Conservation (phyloP, 2,888 invertebrate species). For the Tineola bisselliella region DNA sequence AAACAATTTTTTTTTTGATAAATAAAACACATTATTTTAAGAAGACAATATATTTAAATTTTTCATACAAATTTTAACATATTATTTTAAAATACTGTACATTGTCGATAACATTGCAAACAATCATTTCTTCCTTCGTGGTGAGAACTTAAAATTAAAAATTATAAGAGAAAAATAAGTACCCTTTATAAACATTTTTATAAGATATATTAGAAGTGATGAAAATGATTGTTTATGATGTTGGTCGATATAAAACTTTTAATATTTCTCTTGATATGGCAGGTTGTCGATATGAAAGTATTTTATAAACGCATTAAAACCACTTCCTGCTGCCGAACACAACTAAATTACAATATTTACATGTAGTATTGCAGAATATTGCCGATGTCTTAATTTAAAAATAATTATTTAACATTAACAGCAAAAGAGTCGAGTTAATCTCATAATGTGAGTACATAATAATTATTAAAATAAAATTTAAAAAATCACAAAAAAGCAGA, state of each 20-base stretch:
- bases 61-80: conserved; percentile 88
- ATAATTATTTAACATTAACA: conserved; percentile 34
- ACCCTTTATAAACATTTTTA: neutral
- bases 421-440: conserved; percentile 51
- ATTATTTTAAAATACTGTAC: conserved; percentile 83
- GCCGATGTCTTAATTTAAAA: conserved; percentile 31
- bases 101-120: conserved; percentile 45
- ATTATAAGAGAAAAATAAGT: conserved; percentile 15
- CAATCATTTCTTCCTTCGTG: conserved; percentile 37
- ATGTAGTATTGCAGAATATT: conserved; percentile 26
- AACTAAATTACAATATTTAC: conserved; percentile 11
- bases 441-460: conserved; percentile 54
- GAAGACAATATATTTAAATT: conserved; percentile 72
- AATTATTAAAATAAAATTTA: conserved; percentile 27
- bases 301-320: conserved; percentile 20
- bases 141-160: conserved; percentile 21
- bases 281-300: conserved; percentile 73
- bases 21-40: conserved; percentile 35
- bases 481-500: conserved; percentile 54
- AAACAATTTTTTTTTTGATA: neutral
- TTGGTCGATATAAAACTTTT: conserved; percentile 49
- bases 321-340: neutral
- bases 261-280: conserved; percentile 72
- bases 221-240: conserved; percentile 50
- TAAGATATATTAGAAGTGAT: conserved; percentile 17